Evolutionary conservation across 2,888 invertebrate species (phyloP).

Genomic region (Arctia plantaginis): DNA sequence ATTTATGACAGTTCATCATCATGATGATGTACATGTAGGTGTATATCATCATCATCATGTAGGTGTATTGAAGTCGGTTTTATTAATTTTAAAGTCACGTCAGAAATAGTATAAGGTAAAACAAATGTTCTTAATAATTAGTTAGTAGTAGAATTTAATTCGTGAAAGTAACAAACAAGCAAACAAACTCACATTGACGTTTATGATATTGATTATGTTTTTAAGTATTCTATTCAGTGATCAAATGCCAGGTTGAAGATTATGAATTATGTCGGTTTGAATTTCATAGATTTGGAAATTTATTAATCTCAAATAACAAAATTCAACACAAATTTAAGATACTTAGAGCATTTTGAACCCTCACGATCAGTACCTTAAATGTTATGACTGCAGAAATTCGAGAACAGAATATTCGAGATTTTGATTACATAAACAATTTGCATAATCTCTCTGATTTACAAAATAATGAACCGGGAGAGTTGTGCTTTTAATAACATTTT

Average conservation of each 20-base stretch:
- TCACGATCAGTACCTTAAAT: background rate
- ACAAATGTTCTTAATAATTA: background rate
- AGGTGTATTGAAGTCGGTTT: background rate
- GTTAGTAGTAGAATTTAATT: background rate
- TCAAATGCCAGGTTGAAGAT: background rate
- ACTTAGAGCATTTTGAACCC: background rate
- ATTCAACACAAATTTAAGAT: background rate
- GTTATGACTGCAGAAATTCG: background rate
- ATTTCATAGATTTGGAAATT: background rate
- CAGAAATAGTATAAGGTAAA: background rate
- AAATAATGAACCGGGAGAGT: slow-evolving; percentile 62
- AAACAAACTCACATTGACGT: too few relatives aligned
- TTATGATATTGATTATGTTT: too few relatives aligned
- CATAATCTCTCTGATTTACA: slow-evolving; percentile 72
- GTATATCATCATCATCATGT: too few relatives aligned
- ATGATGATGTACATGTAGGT: too few relatives aligned
- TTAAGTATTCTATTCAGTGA: background rate
- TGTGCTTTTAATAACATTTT: slow-evolving; percentile 56
- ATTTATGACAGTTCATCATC: too few relatives aligned
- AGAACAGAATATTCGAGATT: slow-evolving; percentile 1
- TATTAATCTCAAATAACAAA: background rate
- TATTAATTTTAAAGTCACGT: background rate
- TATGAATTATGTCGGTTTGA: background rate
- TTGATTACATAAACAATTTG: slow-evolving; percentile 52
- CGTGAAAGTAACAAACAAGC: too few relatives aligned